A percentile compares a stretch with the other conserved stretches of the same genome.
These are phyloP conservation scores for Lutjanus erythropterus DNA, from an alignment of 2,113 vertebrate genomes.

Conservation along the genomic window DNA sequence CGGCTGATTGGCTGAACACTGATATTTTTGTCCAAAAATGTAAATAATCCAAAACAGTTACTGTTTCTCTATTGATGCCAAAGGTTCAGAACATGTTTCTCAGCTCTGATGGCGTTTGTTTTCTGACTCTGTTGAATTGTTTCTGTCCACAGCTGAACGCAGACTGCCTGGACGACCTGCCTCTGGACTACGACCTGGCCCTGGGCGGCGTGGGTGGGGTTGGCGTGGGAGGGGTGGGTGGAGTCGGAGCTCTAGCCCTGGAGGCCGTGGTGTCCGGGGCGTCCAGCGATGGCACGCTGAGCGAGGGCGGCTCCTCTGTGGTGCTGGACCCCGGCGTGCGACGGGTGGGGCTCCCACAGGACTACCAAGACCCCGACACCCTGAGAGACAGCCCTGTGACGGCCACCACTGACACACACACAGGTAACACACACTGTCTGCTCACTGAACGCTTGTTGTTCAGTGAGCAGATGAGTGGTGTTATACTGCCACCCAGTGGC, in stretches of 20 bases:
- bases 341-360: slow-evolving; percentile 77
- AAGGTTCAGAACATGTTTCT: too few species aligned
- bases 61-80: too few species aligned
- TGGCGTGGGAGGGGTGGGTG: slow-evolving; percentile 37
- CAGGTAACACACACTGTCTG: slow-evolving; percentile 48
- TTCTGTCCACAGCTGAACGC: slow-evolving; percentile 72
- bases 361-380: slow-evolving; percentile 76
- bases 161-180: slow-evolving; percentile 80
- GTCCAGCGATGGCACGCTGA: slow-evolving; percentile 76
- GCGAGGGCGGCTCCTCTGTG: slow-evolving; percentile 72
- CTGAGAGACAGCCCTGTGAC: slow-evolving; percentile 76
- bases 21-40: too few species aligned
- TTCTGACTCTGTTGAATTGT: background rate
- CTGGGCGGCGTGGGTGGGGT: slow-evolving; percentile 53
- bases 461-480: too few species aligned
- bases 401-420: slow-evolving; percentile 71
- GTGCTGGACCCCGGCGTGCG: slow-evolving; percentile 78
- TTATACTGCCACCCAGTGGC: slow-evolving; percentile 51
- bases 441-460: background rate
- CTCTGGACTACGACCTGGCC: slow-evolving; percentile 79
- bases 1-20: too few species aligned
- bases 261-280: slow-evolving; percentile 77
- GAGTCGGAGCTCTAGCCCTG: slow-evolving; percentile 69
- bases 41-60: too few species aligned
- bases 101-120: too few species aligned